Base-by-base conservation (phyloP, 2,797 vertebrate genomes). In the Myotis planiceps region DNA sequence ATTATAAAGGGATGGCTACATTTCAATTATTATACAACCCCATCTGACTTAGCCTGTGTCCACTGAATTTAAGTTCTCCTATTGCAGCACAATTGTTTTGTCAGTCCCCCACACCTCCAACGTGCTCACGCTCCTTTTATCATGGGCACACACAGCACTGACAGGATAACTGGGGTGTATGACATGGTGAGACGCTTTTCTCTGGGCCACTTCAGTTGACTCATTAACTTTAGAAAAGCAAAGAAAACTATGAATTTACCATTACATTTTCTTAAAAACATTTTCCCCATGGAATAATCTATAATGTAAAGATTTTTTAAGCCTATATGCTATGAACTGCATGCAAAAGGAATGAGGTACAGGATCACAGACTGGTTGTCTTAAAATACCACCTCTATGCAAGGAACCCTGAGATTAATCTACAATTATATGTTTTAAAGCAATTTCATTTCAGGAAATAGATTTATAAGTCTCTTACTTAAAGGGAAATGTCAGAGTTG, bases 401-500 rank as follows among this genome's bases (percentile, higher is more conserved):
- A 34, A 92, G 75, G 71, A 92, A 69, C 9, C 16, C 1, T 7
- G 69, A 79, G n/a, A 90, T 68, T 72, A 49, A 88, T 27, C 29
- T 66, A 21, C 19, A 88, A 71, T 87, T 53, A 39, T n/a, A 45
- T 34, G 21, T 91, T 92, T 87, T 27, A 94, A 65, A 88, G 19
- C 29, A n/a, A 16, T 82, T 86, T 92, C 34, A 87, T 47, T 92
- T 92, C 78, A 96, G 92, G 72, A 88, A 90, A 45, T 2, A 80
- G 27, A 76, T 78, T 76, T 72, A 0, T 0, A 72, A 45, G 49
- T 88, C n/a, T 95, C 21, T 49, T 75, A 58, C 45, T 91, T 65
- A 39, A 63, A 90, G 53, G 39, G 63, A 90, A 79, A 92, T 16
- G 7, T 63, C 65, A 81, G 49, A 90, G 68, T 27, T 88, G 32